Evolutionary conservation across 2,888 invertebrate species (phyloP).

Genomic region (Drosophila anomalipes): DNA sequence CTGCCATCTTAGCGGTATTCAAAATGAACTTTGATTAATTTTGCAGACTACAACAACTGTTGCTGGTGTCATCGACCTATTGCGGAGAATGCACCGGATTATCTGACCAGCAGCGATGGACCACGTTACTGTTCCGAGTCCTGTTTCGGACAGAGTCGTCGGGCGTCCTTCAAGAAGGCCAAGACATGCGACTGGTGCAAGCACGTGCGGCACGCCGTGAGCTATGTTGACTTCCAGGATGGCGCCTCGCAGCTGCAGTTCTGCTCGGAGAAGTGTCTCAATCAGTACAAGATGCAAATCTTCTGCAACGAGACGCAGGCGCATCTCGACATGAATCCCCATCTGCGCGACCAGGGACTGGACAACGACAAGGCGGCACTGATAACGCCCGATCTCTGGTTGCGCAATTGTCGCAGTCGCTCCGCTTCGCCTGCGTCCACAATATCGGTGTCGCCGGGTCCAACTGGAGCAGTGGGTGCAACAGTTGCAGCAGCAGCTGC

Average conservation of each 20-base stretch:
- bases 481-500: not conserved
- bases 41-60: conserved; percentile 88
- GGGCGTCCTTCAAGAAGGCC: conserved; percentile 95
- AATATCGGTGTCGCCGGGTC: conserved; percentile 87
- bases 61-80: conserved; percentile 91
- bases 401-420: conserved; percentile 91
- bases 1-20: not conserved
- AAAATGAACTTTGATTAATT: conserved; percentile 28
- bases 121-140: conserved; percentile 92
- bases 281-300: conserved; percentile 98
- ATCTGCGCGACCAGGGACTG: conserved; percentile 86
- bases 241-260: conserved; percentile 96
- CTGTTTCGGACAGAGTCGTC: conserved; percentile 94
- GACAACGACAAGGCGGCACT: conserved; percentile 85
- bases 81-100: conserved; percentile 87
- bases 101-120: conserved; percentile 86
- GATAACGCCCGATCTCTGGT: conserved; percentile 96
- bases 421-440: conserved; percentile 88
- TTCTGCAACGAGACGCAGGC: conserved; percentile 97
- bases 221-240: conserved; percentile 96
- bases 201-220: conserved; percentile 95
- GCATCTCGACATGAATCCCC: conserved; percentile 94
- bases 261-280: conserved; percentile 96
- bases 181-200: conserved; percentile 98
- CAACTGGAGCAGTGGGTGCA: conserved; percentile 37